Base-by-base conservation (phyloP, 2,888 invertebrate species). In the Lasioglossum zephyrum region DNA sequence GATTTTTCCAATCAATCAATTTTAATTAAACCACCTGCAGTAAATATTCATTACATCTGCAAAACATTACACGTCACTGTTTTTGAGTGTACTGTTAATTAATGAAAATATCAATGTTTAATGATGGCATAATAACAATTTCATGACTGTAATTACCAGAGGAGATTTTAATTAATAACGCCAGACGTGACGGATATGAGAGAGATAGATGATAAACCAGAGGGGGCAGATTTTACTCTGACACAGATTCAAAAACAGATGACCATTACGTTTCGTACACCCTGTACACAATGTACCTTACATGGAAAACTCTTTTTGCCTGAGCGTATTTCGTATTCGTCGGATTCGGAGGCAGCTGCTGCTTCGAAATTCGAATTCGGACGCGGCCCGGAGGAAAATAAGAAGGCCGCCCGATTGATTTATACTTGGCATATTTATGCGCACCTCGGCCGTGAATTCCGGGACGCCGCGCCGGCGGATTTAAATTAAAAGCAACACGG, bases 351-450 rank as follows among this genome's bases (percentile, higher is more conserved):
- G 1, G 26, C 60, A 1, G 60, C 60, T 16, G 66, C 81, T 86
- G 86, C 86, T 88, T 80, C 85, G 85, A 74, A 85, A 89, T 89
- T 89, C 88, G 83, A 81, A 88, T 89, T 63, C 60, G 63, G 78
- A 84, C 66, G 72, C 47, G 69, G 76, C 31, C 72, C 47, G 31
- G 60, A 44, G 72, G 66, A 76, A 77, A 87, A 84, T 78, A 89
- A 88, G 79, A 79, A 81, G 78, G 72, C 79, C 31, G 74, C 22
- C 44, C 79, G 77, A 80, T 74, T 86, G 88, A 89, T 89, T 88
- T 89, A 87, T 87, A 79, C 47, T 36, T 73, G 69, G 44, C 79
- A 78, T 84, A 73, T 83, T 86, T 81, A 79, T 85, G 74, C 72
- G 49, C 57, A 31, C 80, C n/a, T 4, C 13, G 74, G 11, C 26